Base-by-base conservation (phyloP, 2,113 vertebrate species). In the Tor tambroides region DNA sequence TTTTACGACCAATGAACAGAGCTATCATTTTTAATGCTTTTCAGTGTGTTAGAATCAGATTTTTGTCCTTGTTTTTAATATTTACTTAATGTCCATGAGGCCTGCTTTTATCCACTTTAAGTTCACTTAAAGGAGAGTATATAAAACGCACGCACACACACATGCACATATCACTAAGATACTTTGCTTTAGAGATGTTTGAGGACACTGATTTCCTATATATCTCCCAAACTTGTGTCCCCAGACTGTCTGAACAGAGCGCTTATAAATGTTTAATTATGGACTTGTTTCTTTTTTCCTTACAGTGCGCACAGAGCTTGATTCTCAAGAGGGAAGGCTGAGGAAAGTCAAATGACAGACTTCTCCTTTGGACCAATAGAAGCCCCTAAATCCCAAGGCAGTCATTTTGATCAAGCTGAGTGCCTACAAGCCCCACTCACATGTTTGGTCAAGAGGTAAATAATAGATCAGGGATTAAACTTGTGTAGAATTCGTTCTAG, bases 371-470 rank as follows among this genome's bases (percentile, higher is more conserved):
- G 91, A 91, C 85, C 91, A 82, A 92, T 89, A 87, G 91, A 92
- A 89, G 72, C 90, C 88, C 69, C 78, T 83, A 91, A 91, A 95
- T 94, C 94, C 87, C 93, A 91, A 87, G 91, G 88, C 91, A 93
- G 92, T 94, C 92, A 88, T 95, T 93, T 93, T 94, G 93, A 94
- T 94, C 92, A 93, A 93, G 92, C 92, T 90, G 91, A 95, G 93
- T 92, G 93, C 91, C 93, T 93, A 92, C 92, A 94, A 94, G 92
- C 93, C 92, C 93, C 93, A 92, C 94, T 95, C 93, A 92, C 92
- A 93, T 94, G 94, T 95, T 95, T 95, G 94, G 94, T 95, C 94
- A 95, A 93, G 94, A 94, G 94, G 92, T 95, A 95, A 95, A 95
- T 95, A 95, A 95, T 95, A 95, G 94, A 95, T 95, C 94, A 94